phyloP scores from a whole-genome alignment of 2,797 vertebrate species.

The Vultur gryphus region DNA sequence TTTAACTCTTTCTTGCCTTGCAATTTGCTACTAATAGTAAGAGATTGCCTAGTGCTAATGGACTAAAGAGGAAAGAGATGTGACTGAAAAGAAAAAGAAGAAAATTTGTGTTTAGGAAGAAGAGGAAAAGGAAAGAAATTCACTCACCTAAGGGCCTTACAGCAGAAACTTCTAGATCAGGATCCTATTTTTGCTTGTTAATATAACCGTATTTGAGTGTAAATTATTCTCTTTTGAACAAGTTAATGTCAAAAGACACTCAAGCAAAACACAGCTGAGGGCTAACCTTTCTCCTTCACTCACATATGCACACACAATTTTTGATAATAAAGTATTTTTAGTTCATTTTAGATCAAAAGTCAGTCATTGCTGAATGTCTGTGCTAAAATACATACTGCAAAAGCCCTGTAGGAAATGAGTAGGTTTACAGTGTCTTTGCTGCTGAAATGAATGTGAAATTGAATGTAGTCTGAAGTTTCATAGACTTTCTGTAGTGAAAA shows the following conservation, averaged over 20 bases:
- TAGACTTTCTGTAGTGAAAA: conserved; percentile 3
- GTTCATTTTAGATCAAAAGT: conserved; percentile 40
- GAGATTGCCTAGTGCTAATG: background rate
- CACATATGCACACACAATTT: background rate
- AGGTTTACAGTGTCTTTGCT: conserved; percentile 31
- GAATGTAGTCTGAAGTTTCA: background rate
- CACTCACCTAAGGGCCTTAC: background rate
- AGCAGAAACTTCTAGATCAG: background rate
- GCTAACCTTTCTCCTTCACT: background rate
- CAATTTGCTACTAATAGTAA: background rate
- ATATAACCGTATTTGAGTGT: background rate
- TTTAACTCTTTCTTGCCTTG: background rate
- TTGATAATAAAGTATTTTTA: conserved; percentile 17
- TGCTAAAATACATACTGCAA: conserved; percentile 32
- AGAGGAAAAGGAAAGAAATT: background rate
- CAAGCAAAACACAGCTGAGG: background rate
- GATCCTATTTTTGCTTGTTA: background rate
- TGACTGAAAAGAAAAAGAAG: background rate
- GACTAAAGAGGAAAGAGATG: background rate
- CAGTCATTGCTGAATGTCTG: background rate
- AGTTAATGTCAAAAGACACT: background rate
- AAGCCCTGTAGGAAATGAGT: conserved; percentile 38
- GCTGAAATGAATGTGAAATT: conserved; percentile 40
- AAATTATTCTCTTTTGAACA: background rate
- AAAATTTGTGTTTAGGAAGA: background rate